Evolutionary conservation across 35 echinoderm and acorn worm species (phyloP), one percentile per base, ranked within the genome.

Genomic region (Heliocidaris tuberculata): DNA sequence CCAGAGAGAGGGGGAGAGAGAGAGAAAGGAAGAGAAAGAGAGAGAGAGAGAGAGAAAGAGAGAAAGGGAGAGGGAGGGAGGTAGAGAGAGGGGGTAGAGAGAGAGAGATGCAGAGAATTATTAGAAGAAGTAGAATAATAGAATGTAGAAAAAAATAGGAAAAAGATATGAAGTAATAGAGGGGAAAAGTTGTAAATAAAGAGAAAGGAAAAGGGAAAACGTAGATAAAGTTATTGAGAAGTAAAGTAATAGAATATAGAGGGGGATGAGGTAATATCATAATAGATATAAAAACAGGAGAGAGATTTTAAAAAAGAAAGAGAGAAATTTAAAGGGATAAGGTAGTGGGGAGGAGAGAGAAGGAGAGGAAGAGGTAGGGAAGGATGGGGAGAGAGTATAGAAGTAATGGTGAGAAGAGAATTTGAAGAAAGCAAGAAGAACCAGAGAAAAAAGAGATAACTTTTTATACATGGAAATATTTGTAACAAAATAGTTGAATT

Each of bases 1-100:
- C 27, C n/a, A 86, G 85, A 86, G 85, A 86, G 85, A 86, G 85
- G n/a, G 85, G n/a, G 85, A 11, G 85, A 32, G 85, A 24, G 85
- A 11, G 27, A 30, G 13, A 2, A 10, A 86, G 0, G 0, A 9
- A 86, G 9, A 29, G 85, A 30, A 30, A 85, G 15, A 85, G 21
- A 29, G 21, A 2, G 21, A 11, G 1, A 86, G 1, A 0, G 21
- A 3, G 85, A 32, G 0, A 24, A 13, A 19, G 21, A 86, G 21
- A 86, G 85, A 86, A 17, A 86, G 85, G 21, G 10, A 86, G 85
- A 29, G 85, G n/a, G 85, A 86, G 31, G n/a, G 13, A 86, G 85
- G n/a, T 13, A 86, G 10, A 29, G 13, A 0, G 27, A 8, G 52
- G 9, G 52, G 6, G 50, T 2, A 7, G 50, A 52, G 49, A 50